Conservation (phyloP, 2,888 invertebrate species). For the Corbicula japonica region DNA sequence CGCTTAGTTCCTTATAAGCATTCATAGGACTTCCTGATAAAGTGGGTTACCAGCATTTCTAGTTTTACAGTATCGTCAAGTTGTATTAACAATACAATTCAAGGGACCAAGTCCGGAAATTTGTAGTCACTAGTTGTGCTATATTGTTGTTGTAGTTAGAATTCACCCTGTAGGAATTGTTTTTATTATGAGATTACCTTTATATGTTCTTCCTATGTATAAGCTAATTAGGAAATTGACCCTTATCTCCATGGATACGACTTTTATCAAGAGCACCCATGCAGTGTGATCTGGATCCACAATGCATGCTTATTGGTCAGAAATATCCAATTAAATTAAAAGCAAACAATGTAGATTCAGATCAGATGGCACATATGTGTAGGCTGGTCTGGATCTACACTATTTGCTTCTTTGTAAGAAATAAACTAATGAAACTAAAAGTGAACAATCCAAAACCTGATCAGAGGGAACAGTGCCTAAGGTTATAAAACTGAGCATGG, state of each 20-base stretch:
- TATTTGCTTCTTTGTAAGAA: no score
- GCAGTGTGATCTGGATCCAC: not conserved
- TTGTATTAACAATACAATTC: constrained; percentile 39
- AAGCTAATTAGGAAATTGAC: not conserved
- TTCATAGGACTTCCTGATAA: no score
- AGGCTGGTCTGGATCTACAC: no score
- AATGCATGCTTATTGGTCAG: not conserved
- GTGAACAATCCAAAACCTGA: no score
- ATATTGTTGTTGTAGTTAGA: constrained; percentile 31
- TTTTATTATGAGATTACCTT: not conserved
- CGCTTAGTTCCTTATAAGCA: no score
- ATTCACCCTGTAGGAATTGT: not conserved
- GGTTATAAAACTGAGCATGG: no score
- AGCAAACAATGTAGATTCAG: no score
- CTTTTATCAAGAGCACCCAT: not conserved
- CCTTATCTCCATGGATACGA: not conserved
- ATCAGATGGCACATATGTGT: no score
- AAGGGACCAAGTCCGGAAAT: constrained; percentile 48
- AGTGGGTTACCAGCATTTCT: no score
- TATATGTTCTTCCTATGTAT: not conserved
- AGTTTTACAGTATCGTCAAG: constrained; percentile 28
- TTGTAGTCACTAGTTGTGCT: constrained; percentile 24
- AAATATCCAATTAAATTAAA: no score
- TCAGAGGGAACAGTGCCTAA: no score
- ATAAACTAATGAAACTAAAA: no score